Conservation (phyloP, 1,140 invertebrate species). For the Hesperophylax magnus region DNA sequence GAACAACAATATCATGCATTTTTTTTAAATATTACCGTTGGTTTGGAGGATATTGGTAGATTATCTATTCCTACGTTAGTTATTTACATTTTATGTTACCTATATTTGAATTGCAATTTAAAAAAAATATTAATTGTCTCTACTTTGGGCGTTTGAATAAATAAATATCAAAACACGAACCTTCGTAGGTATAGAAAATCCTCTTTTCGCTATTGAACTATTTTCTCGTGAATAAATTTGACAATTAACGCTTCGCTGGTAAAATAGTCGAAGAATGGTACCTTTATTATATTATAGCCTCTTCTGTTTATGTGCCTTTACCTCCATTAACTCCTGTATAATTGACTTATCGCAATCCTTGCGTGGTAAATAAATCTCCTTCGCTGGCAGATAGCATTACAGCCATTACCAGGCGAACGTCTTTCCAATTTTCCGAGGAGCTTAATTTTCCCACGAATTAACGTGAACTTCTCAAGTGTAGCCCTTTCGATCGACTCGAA, state of each 20-base stretch:
- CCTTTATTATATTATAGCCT: no score
- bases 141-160: no score
- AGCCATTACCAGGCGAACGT: not conserved
- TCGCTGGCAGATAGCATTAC: slow-evolving; percentile 40
- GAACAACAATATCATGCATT: no score
- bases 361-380: slow-evolving; percentile 53
- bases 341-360: slow-evolving; percentile 55
- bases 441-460: slow-evolving; percentile 54
- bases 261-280: no score
- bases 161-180: no score
- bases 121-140: no score
- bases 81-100: no score
- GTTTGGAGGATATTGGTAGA: no score
- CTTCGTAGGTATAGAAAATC: no score
- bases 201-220: not conserved
- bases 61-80: no score
- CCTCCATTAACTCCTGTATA: slow-evolving; percentile 54
- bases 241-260: slow-evolving; percentile 25
- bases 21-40: no score
- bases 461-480: slow-evolving; percentile 20
- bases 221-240: slow-evolving; percentile 28
- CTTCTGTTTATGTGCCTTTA: not conserved
- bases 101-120: no score
- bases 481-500: not conserved
- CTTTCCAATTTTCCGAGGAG: slow-evolving; percentile 48